A percentile compares a stretch with the other conserved stretches of the same genome.
These are phyloP conservation scores for Bucco capensis DNA, from an alignment of 2,113 vertebrate genomes.

Conservation along the genomic window DNA sequence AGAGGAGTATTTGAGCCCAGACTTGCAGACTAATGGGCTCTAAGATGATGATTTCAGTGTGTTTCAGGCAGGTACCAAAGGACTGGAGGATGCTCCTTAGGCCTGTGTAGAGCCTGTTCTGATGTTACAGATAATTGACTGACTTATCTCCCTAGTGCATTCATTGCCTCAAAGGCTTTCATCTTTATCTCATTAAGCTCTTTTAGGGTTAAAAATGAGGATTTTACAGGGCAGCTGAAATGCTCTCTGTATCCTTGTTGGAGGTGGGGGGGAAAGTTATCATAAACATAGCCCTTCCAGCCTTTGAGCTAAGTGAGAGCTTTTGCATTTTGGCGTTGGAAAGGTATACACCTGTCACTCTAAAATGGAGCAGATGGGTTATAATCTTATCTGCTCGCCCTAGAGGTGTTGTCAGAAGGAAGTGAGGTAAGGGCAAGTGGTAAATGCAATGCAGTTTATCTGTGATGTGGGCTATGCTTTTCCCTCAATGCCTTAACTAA, in stretches of 20 bases:
- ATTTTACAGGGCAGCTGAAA: conserved; percentile 13
- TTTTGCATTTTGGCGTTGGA: conserved; percentile 73
- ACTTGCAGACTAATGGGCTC: neutral
- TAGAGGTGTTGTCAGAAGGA: conserved; percentile 74
- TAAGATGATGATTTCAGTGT: neutral
- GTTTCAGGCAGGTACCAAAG: neutral
- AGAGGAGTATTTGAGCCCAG: neutral
- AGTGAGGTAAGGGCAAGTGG: conserved; percentile 81
- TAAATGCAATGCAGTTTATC: conserved; percentile 54
- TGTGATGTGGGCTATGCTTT: neutral
- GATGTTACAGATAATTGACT: neutral
- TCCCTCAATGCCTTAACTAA: neutral
- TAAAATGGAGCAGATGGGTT: conserved; percentile 76
- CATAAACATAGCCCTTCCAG: conserved; percentile 37
- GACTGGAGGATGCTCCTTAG: neutral
- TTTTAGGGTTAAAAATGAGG: conserved; percentile 5
- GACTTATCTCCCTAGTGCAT: conserved; percentile 1
- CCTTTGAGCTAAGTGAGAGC: conserved; percentile 49
- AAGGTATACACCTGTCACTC: conserved; percentile 80
- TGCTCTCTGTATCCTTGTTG: neutral
- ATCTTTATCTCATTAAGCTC: conserved; percentile 11
- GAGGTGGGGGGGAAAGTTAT: neutral
- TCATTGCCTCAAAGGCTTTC: neutral
- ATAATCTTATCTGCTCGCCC: conserved; percentile 81
- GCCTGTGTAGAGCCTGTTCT: neutral